Conservation (phyloP, 2,888 invertebrate genomes). For the Drosophila dives region DNA sequence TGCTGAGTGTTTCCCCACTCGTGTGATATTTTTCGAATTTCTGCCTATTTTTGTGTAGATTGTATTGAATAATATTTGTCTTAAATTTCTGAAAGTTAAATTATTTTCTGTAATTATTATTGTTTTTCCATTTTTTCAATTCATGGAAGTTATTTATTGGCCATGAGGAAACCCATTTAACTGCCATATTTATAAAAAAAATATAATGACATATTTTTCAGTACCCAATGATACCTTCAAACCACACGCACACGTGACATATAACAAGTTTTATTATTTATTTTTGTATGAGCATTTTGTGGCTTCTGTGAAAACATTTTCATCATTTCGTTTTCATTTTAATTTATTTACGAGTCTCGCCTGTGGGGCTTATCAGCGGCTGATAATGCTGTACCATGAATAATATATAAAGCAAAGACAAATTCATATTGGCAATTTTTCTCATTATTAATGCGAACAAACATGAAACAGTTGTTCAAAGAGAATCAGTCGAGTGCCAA, state of each 20-base stretch:
- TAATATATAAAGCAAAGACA: slow-evolving; percentile 37
- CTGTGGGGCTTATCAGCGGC: slow-evolving; percentile 46
- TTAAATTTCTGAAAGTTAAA: neutral
- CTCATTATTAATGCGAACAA: slow-evolving; percentile 28
- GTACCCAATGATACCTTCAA: neutral
- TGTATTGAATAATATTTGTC: slow-evolving; percentile 25
- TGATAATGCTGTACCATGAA: slow-evolving; percentile 46
- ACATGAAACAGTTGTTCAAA: slow-evolving; percentile 35
- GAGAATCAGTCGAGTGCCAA: slow-evolving; percentile 10
- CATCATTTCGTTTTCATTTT: slow-evolving; percentile 37
- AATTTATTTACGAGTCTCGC: slow-evolving; percentile 22
- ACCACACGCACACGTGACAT: slow-evolving; percentile 14
- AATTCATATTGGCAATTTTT: slow-evolving; percentile 29
- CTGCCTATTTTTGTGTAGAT: slow-evolving; percentile 20
- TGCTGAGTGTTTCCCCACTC: slow-evolving; percentile 32
- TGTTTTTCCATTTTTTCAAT: slow-evolving; percentile 9
- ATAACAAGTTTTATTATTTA: slow-evolving; percentile 25
- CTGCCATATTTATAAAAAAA: slow-evolving; percentile 5
- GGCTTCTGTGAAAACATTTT: slow-evolving; percentile 28
- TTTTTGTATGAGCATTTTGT: slow-evolving; percentile 37
- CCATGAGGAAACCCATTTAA: slow-evolving; percentile 28
- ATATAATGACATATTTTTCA: slow-evolving; percentile 16
- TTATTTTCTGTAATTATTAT: slow-evolving; percentile 7
- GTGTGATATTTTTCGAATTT: slow-evolving; percentile 17
- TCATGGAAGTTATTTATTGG: slow-evolving; percentile 22